Evolutionary conservation across 2,888 invertebrate genomes (phyloP), one percentile per base, ranked within the genome.

Genomic region (Notodonta dromedarius): DNA sequence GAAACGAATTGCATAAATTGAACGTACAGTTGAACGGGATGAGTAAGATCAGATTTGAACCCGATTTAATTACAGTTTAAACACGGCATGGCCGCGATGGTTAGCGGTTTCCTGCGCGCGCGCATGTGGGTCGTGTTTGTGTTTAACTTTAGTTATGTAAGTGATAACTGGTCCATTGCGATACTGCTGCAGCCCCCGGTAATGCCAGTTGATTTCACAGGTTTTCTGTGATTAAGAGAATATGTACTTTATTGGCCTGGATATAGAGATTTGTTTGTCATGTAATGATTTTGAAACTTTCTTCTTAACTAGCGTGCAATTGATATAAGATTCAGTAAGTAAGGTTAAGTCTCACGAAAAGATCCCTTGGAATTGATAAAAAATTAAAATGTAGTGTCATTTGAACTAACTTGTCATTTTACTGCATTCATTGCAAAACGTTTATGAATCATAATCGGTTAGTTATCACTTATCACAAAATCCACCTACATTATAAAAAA

Each of bases 71-170:
- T 86, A 86, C 82, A 84, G 82, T 82, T 85, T 82, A 86, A 89
- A 89, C 84, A 85, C 82, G 78, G 80, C 85, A 78, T 83, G 82
- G 84, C 86, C 81, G 80, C 82, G 77, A 76, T 83, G 84, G 86
- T 88, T 84, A 88, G 86, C 84, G 75, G 89, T 82, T 89, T 91
- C 92, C 92, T 91, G 90, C 80, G 84, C 78, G 62, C 63, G 72
- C 79, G 73, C 84, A 87, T 82, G 81, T 88, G 79, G 86, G 86
- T 83, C 87, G 83, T 82, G 85, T 82, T 86, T 81, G 82, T 79
- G 71, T 79, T 83, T 69, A 82, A 78, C 74, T 77, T 76, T 73
- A 75, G 76, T 89, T 85, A 84, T 83, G 81, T 83, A 87, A 88
- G 84, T 86, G 85, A 81, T 87, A 86, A 87, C 80, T 83, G 80